Conservation (phyloP, 2,113 vertebrate genomes). For the Bucco capensis region DNA sequence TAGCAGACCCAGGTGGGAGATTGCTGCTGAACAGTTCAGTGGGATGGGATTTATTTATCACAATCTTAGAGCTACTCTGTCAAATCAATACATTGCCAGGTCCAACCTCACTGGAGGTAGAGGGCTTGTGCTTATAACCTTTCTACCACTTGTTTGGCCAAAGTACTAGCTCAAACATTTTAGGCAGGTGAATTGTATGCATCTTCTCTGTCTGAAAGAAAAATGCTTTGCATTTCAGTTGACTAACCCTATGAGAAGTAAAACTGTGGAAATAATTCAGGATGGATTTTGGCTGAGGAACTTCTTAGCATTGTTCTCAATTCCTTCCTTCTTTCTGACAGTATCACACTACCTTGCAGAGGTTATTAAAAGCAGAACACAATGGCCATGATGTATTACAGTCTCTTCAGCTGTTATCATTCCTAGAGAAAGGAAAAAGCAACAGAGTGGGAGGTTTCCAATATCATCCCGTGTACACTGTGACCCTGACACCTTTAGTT, state of each 20-base stretch:
- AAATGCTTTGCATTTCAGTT: not conserved
- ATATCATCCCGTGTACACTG: not conserved
- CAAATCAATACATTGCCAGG: not conserved
- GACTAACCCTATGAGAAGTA: not conserved
- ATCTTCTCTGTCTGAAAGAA: not conserved
- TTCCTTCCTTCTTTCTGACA: not conserved
- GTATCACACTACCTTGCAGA: not conserved
- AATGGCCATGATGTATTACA: fast-evolving
- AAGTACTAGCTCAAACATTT: not conserved
- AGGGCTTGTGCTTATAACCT: not conserved
- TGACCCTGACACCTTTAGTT: not conserved
- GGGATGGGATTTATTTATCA: constrained; percentile 23
- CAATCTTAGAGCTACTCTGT: not conserved
- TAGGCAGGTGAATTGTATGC: not conserved
- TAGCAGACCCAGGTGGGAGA: not conserved
- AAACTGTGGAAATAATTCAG: not conserved
- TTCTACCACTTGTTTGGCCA: not conserved
- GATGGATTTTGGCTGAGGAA: not conserved
- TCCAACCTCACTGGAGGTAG: not conserved
- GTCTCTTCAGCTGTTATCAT: not conserved
- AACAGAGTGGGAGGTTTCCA: not conserved
- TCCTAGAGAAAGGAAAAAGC: not conserved
- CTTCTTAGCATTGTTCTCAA: not conserved
- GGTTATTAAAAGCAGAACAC: not conserved
- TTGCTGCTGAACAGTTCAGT: not conserved